These are phyloP conservation scores for Vanacampus margaritifer DNA, from an alignment of 2,113 vertebrate species.

Conservation along the genomic window DNA sequence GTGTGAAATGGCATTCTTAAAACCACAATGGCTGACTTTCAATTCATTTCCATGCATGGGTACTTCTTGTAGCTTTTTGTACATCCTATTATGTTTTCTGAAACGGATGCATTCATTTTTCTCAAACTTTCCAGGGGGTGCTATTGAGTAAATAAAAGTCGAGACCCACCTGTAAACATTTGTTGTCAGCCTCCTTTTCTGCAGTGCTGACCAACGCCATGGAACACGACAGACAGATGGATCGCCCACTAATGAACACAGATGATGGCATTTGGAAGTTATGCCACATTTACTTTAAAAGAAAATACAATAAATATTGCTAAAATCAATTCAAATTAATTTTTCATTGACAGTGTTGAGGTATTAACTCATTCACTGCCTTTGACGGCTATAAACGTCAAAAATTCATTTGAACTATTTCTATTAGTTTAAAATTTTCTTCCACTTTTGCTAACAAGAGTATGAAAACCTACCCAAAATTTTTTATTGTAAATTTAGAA, in stretches of 20 bases:
- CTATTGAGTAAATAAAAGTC: neutral
- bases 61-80: neutral
- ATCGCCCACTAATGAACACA: constrained; percentile 54
- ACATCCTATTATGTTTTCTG: too few species aligned
- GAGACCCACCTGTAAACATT: constrained; percentile 54
- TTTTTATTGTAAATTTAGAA: too few species aligned
- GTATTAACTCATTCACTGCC: neutral
- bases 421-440: too few species aligned
- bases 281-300: neutral
- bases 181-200: constrained; percentile 50
- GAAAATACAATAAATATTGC: too few species aligned
- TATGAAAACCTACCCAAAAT: too few species aligned
- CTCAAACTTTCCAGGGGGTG: neutral
- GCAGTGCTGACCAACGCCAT: constrained; percentile 42
- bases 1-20: neutral
- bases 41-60: neutral
- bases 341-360: neutral
- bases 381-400: too few species aligned
- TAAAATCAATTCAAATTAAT: neutral
- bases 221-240: constrained; percentile 65
- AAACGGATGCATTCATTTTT: too few species aligned
- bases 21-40: neutral
- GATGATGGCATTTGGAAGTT: neutral
- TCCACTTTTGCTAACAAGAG: too few species aligned
- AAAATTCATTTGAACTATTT: too few species aligned